Evolutionary conservation across 2,888 invertebrate genomes (phyloP), one percentile per base, ranked within the genome.

Genomic region (Rhorus exstirpatorius): DNA sequence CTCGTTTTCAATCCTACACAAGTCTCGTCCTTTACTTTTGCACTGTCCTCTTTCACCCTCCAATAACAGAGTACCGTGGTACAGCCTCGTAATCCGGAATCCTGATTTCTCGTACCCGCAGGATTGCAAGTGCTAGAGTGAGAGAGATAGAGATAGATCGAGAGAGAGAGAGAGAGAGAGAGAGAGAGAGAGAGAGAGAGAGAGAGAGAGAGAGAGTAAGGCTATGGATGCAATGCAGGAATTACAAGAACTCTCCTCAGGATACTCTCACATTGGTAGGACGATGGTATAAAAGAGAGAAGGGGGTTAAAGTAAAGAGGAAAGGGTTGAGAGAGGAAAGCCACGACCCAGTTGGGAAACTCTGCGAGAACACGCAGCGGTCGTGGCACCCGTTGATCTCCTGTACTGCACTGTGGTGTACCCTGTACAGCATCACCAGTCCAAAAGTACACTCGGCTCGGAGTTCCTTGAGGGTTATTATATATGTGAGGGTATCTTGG

Each of bases 21-120:
- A 17, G 35, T 53, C 65, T 41, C 49, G n/a, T 49, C 53, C 68
- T 49, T 51, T 26, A 19, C 35, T 4, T 44, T 4, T 19, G 17
- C 31, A 49, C 35, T 41, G 53, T 60, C 31, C 41, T 60, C 21
- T 60, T 35, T 68, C 58, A 38, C 12, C 2, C 53, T 51, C 12
- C 51, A 35, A 49, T 46, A 17, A 51, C 44, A 12, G 26, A 31
- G 21, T 6, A 41, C 12, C 17, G 79, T 41, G 81, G 24, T 61
- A 17, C 81, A 85, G 84, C 85, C 77, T 53, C 71, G 80, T 88
- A 86, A 86, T 86, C 83, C 83, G 75, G 58, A 84, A 86, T 86
- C 85, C 81, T 76, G 83, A 87, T 86, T 87, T 83, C 80, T 81
- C 79, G 72, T 58, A 44, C 55, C 61, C 41, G 53, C 41, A 46